phyloP scores from a whole-genome alignment of 2,797 vertebrate genomes.

The Paguma larvata region DNA sequence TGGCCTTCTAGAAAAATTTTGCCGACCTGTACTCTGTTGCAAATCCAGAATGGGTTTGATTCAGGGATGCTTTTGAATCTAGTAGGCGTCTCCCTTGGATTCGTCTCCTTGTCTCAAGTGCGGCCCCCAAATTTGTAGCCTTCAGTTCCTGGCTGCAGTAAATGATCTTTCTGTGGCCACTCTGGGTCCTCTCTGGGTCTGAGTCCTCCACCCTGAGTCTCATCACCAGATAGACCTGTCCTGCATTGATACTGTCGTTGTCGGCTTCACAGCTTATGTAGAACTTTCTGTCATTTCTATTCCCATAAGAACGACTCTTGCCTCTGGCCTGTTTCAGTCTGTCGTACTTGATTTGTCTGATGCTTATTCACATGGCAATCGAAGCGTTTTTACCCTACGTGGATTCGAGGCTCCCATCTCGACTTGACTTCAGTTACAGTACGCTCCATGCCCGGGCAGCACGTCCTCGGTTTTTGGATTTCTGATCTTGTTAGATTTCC shows the following conservation, averaged over 20 bases:
- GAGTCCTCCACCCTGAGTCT: neutral
- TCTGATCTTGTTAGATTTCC: neutral
- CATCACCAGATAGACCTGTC: neutral
- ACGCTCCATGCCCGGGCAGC: neutral
- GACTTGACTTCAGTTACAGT: neutral
- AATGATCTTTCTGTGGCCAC: neutral
- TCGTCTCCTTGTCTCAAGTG: neutral
- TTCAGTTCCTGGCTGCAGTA: neutral
- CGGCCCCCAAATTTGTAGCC: neutral
- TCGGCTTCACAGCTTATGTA: neutral
- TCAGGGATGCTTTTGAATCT: neutral
- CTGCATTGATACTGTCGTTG: neutral
- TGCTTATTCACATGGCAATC: neutral
- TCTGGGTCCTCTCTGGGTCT: neutral
- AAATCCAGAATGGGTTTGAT: neutral
- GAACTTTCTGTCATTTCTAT: neutral
- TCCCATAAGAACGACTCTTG: neutral
- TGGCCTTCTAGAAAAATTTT: neutral
- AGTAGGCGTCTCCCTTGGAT: neutral
- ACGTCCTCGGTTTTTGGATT: neutral
- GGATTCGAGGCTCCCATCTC: neutral
- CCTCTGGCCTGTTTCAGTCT: neutral
- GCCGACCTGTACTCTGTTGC: neutral
- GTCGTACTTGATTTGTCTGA: neutral
- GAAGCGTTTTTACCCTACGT: neutral